Evolutionary conservation across 1,140 invertebrate species (phyloP).

Genomic region (Tetramorium alpestre): DNA sequence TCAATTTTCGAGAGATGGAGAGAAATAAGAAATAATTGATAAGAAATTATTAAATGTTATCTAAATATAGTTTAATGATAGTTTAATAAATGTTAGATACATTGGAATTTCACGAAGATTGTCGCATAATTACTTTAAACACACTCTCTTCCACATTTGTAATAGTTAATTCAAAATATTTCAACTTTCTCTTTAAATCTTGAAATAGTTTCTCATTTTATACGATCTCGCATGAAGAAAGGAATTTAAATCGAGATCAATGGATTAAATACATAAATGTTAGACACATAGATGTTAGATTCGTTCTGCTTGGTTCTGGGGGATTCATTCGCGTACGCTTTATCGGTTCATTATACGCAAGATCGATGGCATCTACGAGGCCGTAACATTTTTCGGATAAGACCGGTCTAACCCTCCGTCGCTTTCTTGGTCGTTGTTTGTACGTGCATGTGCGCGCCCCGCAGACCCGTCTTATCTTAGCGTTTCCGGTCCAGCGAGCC

Average conservation of each 20-base stretch:
- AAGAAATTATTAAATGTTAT: not conserved
- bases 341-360: conserved; percentile 78
- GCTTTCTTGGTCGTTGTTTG: conserved; percentile 66
- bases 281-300: not conserved
- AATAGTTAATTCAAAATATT: not conserved
- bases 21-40: not conserved
- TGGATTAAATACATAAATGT: not conserved
- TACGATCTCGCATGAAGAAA: not conserved
- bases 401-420: conserved; percentile 71
- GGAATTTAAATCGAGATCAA: not conserved
- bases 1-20: not conserved
- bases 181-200: not conserved
- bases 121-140: not conserved
- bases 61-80: not conserved
- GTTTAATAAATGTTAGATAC: not conserved
- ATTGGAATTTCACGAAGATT: not conserved
- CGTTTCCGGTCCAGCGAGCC: conserved; percentile 85
- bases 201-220: not conserved
- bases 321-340: conserved; percentile 63
- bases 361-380: conserved; percentile 75
- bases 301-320: not conserved
- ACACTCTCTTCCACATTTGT: not conserved
- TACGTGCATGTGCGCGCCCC: conserved; percentile 60
- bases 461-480: conserved; percentile 83
- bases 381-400: conserved; percentile 81